Conservation (phyloP, 1,140 invertebrate species). For the Drosophila nannoptera region DNA sequence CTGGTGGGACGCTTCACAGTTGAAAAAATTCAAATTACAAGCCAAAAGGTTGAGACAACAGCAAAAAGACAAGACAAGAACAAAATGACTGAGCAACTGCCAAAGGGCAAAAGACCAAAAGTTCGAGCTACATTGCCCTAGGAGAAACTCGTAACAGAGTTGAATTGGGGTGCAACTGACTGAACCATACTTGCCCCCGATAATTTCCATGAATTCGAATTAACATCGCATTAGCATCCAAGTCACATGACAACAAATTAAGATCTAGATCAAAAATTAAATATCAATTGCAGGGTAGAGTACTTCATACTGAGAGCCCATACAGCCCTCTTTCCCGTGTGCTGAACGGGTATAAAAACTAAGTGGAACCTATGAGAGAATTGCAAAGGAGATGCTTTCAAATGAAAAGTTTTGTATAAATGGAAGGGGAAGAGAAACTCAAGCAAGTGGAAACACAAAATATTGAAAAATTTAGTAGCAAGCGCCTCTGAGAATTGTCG, state of each 20-base stretch:
- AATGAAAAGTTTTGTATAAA: constrained; percentile 25
- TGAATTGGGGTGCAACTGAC: too few relatives aligned
- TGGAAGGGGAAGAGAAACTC: neutral
- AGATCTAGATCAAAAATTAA: too few relatives aligned
- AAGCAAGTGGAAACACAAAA: constrained; percentile 38
- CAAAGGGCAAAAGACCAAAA: constrained; percentile 62
- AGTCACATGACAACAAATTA: too few relatives aligned
- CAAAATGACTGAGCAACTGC: constrained; percentile 21
- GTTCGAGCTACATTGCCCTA: constrained; percentile 40
- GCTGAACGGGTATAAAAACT: neutral
- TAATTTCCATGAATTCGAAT: too few relatives aligned
- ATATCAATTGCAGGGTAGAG: too few relatives aligned
- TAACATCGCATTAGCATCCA: too few relatives aligned
- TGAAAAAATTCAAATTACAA: constrained; percentile 73
- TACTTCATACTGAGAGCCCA: too few relatives aligned
- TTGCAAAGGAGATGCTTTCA: constrained; percentile 26
- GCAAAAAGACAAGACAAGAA: constrained; percentile 39
- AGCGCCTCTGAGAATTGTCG: constrained; percentile 26
- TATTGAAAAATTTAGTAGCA: constrained; percentile 38
- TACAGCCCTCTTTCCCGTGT: too few relatives aligned
- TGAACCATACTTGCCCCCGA: too few relatives aligned
- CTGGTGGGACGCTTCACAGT: constrained; percentile 52
- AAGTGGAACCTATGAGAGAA: constrained; percentile 31
- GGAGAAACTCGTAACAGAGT: constrained; percentile 20
- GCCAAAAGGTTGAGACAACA: constrained; percentile 54